Conservation (phyloP, 1,140 invertebrate genomes). For the Ceratosolen solmsi region DNA sequence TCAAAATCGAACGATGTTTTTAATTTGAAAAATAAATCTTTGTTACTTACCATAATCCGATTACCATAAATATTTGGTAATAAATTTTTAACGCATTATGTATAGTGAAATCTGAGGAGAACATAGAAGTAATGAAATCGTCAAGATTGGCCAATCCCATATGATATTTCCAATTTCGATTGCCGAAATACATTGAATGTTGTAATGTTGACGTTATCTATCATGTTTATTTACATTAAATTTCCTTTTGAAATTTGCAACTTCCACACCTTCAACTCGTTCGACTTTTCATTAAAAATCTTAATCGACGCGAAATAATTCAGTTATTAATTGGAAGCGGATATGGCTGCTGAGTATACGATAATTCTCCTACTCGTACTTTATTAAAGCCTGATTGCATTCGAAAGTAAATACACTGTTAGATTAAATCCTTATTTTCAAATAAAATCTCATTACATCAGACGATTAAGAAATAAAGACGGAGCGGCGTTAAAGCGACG, state of each 20-base stretch:
- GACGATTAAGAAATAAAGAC: not conserved
- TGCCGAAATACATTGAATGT: too few relatives aligned
- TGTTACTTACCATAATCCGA: too few relatives aligned
- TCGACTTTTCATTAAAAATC: not conserved
- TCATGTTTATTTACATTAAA: not conserved
- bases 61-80: too few relatives aligned
- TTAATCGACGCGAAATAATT: not conserved
- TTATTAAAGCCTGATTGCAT: not conserved
- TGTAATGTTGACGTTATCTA: too few relatives aligned
- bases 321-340: not conserved
- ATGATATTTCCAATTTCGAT: too few relatives aligned
- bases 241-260: not conserved
- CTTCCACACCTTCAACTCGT: not conserved
- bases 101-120: too few relatives aligned
- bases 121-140: too few relatives aligned
- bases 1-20: too few relatives aligned
- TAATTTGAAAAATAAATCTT: too few relatives aligned
- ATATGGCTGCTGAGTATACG: not conserved
- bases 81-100: too few relatives aligned
- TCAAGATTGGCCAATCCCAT: too few relatives aligned
- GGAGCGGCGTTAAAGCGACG: not conserved
- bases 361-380: not conserved
- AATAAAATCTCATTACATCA: not conserved
- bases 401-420: not conserved
- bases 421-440: not conserved